Evolutionary conservation across 2,113 vertebrate genomes (phyloP).

Genomic region (Litocranius walleri): DNA sequence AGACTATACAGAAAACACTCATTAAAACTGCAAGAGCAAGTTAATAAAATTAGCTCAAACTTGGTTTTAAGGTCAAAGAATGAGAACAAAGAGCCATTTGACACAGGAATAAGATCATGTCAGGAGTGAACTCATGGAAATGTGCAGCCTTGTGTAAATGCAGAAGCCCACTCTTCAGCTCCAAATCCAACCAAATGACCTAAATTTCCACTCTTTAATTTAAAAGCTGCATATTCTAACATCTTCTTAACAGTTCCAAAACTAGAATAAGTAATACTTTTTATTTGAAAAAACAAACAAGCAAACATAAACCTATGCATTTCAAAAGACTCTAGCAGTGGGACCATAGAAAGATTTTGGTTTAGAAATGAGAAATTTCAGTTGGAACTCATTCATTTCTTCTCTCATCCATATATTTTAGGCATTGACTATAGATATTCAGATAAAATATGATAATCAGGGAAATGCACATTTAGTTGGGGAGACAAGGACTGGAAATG

Average conservation of each 20-base stretch:
- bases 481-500: neutral
- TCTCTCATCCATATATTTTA: neutral
- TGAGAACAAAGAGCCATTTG: neutral
- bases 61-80: neutral
- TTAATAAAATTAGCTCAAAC: slow-evolving; percentile 35
- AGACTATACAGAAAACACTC: neutral
- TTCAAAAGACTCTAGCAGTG: neutral
- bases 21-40: slow-evolving; percentile 37
- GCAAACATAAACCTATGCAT: neutral
- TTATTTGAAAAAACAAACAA: neutral
- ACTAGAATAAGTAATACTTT: neutral
- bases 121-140: neutral
- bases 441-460: neutral
- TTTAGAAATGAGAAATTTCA: neutral
- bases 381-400: neutral
- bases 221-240: neutral
- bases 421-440: neutral
- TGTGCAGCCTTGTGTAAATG: neutral
- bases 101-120: neutral
- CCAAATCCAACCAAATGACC: neutral
- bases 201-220: neutral
- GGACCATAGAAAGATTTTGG: neutral
- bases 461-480: neutral
- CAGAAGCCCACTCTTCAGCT: neutral
- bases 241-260: neutral